Evolutionary conservation across 2,113 vertebrate species (phyloP).

Genomic region (Amphiprion percula): DNA sequence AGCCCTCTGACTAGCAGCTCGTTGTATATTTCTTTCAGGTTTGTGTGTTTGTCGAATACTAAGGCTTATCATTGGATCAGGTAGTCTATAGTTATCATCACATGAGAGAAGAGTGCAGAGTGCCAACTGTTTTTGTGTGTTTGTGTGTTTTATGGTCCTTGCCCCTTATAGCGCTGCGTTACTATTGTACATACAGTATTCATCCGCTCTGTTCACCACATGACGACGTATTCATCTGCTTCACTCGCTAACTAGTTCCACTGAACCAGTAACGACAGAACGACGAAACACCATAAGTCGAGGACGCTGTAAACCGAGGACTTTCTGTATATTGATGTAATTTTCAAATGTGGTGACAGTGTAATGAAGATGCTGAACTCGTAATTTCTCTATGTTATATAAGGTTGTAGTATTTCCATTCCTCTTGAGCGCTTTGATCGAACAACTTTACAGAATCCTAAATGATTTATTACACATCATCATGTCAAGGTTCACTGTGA

Average conservation of each 20-base stretch:
- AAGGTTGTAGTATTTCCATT: constrained; percentile 1
- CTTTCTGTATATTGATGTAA: not conserved
- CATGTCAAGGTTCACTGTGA: not conserved
- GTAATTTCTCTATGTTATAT: not conserved
- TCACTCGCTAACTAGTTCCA: no score
- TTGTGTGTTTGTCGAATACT: not conserved
- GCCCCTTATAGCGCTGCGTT: no score
- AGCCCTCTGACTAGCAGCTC: no score
- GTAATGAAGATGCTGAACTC: not conserved
- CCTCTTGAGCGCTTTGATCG: not conserved
- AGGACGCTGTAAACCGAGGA: no score
- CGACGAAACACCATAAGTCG: no score
- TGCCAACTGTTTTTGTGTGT: no score
- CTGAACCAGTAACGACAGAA: no score
- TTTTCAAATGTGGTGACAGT: not conserved
- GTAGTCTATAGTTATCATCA: not conserved
- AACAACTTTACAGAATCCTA: not conserved
- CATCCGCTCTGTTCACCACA: no score
- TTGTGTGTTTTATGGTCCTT: no score
- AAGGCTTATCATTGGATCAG: not conserved
- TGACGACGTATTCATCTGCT: no score
- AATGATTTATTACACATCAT: constrained; percentile 8
- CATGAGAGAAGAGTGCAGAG: no score
- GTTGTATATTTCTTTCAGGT: not conserved
- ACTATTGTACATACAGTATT: no score